phyloP scores from a whole-genome alignment of 2,888 invertebrate genomes.

The Cryptocephalus primarius region DNA sequence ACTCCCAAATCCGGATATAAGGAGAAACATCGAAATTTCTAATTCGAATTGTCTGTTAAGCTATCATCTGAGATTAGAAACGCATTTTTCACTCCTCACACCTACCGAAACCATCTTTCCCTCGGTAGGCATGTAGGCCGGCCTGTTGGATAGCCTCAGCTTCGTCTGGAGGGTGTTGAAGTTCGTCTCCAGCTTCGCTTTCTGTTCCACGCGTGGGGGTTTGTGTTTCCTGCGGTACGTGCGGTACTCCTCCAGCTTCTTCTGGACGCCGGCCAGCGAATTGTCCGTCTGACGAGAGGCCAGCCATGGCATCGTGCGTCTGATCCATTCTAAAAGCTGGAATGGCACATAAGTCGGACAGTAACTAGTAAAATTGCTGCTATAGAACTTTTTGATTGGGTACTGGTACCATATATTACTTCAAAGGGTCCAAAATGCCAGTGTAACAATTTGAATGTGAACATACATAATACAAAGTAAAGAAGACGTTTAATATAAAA shows the following conservation, averaged over 20 bases:
- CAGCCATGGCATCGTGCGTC: constrained; percentile 96
- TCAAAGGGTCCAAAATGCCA: too few species aligned
- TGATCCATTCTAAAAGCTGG: constrained; percentile 95
- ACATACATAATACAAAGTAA: too few species aligned
- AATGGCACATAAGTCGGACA: constrained; percentile 5
- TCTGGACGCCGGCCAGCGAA: constrained; percentile 92
- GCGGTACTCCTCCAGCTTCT: constrained; percentile 97
- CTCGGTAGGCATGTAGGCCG: constrained; percentile 98
- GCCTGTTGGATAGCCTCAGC: constrained; percentile 93
- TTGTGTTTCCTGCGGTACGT: constrained; percentile 98
- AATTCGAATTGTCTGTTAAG: too few species aligned
- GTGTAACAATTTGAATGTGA: too few species aligned
- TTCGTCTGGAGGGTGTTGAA: constrained; percentile 99
- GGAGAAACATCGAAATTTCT: too few species aligned
- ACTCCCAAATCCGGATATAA: too few species aligned
- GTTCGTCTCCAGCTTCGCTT: constrained; percentile 97
- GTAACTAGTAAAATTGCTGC: background rate
- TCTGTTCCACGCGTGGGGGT: constrained; percentile 98
- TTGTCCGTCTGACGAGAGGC: constrained; percentile 95
- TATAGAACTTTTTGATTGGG: too few species aligned
- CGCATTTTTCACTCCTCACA: constrained; percentile 17
- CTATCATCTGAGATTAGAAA: too few species aligned
- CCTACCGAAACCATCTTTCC: constrained; percentile 95
- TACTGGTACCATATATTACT: too few species aligned
- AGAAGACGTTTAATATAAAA: too few species aligned